phyloP scores from a whole-genome alignment of 2,888 invertebrate genomes.

The Atethmia centrago region DNA sequence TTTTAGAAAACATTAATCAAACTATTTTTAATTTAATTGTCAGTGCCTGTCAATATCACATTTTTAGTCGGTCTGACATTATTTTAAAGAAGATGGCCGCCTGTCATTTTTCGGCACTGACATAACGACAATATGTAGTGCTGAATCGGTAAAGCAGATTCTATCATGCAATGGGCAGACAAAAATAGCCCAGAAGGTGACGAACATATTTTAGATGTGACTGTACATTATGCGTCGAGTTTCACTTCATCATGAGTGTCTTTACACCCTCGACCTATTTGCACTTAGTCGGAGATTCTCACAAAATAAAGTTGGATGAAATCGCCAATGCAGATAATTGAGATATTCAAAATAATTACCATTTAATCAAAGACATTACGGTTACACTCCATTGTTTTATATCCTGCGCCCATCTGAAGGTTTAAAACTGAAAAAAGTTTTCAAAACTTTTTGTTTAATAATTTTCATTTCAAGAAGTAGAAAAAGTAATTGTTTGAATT shows the following conservation, averaged over 20 bases:
- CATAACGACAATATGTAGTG: not conserved
- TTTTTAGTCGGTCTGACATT: not conserved
- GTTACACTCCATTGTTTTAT: constrained; percentile 53
- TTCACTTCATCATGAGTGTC: not conserved
- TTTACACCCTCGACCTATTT: not conserved
- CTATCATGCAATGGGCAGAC: not conserved
- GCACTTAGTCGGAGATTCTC: not conserved
- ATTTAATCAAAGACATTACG: constrained; percentile 56
- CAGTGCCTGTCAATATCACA: not conserved
- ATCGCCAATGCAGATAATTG: constrained; percentile 58
- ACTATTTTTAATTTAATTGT: not conserved
- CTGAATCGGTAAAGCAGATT: not conserved
- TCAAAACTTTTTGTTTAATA: constrained; percentile 32
- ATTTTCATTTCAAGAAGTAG: not conserved
- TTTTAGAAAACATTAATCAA: not conserved
- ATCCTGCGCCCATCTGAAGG: constrained; percentile 42
- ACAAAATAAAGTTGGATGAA: constrained; percentile 19
- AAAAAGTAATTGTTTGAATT: not conserved
- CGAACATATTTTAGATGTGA: not conserved
- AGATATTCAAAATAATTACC: constrained; percentile 65
- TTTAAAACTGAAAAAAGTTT: constrained; percentile 54
- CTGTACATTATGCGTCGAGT: not conserved
- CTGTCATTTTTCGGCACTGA: not conserved
- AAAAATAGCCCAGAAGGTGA: not conserved
- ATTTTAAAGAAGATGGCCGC: not conserved